Evolutionary conservation across 2,797 vertebrate species (phyloP).

Genomic region (Cyclura pinguis): DNA sequence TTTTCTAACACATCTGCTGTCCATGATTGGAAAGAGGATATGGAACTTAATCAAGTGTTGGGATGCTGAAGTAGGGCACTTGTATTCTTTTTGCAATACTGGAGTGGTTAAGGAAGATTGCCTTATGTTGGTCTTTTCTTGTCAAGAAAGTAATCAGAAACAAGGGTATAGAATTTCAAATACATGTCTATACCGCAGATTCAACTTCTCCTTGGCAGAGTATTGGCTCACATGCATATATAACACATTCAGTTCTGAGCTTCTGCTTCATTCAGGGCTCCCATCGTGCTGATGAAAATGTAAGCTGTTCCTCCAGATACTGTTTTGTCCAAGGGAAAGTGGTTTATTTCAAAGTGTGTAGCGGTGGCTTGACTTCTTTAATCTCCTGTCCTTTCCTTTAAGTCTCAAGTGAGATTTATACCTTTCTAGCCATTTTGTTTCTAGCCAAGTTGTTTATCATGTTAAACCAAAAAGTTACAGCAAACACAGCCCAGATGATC

Average conservation of each 20-base stretch:
- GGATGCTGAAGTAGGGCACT: not conserved
- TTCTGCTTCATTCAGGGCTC: not conserved
- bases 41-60: not conserved
- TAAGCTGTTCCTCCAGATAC: not conserved
- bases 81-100: not conserved
- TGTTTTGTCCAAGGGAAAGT: not conserved
- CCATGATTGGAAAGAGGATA: not conserved
- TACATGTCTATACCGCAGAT: not conserved
- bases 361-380: not conserved
- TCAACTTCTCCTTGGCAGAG: not conserved
- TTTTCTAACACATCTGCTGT: not conserved
- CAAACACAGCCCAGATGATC: not conserved
- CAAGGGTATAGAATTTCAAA: not conserved
- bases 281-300: constrained; percentile 11
- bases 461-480: not conserved
- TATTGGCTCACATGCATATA: not conserved
- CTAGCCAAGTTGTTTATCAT: not conserved
- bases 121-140: not conserved
- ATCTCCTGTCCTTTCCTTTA: not conserved
- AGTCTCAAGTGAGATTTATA: not conserved
- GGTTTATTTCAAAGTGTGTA: constrained; percentile 11
- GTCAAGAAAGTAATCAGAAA: not conserved
- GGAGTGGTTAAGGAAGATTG: not conserved
- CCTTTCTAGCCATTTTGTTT: not conserved
- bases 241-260: not conserved